phyloP scores from a whole-genome alignment of 2,113 vertebrate species.

The Cyphomyrus discorhynchus region DNA sequence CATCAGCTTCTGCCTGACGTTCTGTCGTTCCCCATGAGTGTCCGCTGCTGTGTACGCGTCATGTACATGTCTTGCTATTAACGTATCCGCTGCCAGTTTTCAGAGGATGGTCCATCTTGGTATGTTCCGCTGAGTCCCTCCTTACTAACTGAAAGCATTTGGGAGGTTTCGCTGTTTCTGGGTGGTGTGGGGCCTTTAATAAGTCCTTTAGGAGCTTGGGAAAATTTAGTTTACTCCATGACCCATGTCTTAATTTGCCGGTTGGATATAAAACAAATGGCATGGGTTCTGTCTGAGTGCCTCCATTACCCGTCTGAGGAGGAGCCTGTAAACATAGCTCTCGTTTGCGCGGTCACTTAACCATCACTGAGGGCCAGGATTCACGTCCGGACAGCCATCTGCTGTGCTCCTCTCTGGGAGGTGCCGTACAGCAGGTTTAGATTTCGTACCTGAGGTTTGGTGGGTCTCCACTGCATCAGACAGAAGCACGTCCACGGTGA shows the following conservation, averaged over 20 bases:
- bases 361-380: no score
- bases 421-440: not conserved
- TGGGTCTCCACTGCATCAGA: not conserved
- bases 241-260: conserved; percentile 4
- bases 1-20: not conserved
- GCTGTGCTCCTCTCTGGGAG: not conserved
- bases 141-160: not conserved
- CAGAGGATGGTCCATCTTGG: not conserved
- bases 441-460: not conserved
- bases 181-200: not conserved
- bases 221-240: conserved; percentile 10
- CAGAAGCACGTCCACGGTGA: conserved; percentile 25
- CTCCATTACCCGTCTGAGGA: not conserved
- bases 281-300: not conserved
- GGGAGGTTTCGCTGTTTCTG: not conserved
- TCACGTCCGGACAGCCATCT: no score
- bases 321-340: not conserved
- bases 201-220: not conserved
- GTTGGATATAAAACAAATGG: conserved; percentile 2
- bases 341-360: not conserved
- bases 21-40: not conserved
- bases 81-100: not conserved
- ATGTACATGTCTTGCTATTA: not conserved
- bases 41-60: not conserved
- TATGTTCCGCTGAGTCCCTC: not conserved